Evolutionary conservation across 2,797 vertebrate species (phyloP), one percentile per base, ranked within the genome.

Genomic region (Thamnophis elegans): DNA sequence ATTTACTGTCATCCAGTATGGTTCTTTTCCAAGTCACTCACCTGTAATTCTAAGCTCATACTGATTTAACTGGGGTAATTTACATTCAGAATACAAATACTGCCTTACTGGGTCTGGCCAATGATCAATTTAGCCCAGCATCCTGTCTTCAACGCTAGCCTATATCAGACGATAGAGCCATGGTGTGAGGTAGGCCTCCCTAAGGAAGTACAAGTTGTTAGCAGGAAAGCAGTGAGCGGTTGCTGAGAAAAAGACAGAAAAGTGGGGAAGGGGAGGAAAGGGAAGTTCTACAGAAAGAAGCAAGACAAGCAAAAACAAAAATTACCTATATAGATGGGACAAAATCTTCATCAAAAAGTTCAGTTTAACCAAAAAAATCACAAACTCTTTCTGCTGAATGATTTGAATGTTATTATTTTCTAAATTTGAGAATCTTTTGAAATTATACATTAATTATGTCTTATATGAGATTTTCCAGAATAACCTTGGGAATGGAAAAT

Each of bases 1-100:
- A 56, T 68, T 91, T 91, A 91, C 51, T 73, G 85, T 87, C 53
- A 91, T 91, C 91, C 91, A 91, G 85, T 88, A 91, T 88, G 85
- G 32, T 85, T 91, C 91, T 91, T 87, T 87, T 87, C 91, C 60
- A 87, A 56, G 85, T 87, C 91, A 91, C 85, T 91, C 91, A 91
- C 91, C 91, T 91, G 91, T 91, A 91, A 68, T 87, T 54, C 91
- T 91, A 91, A 91, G 85, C 91, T 91, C 91, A 91, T 62, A 91
- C 91, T 91, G 91, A 91, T 91, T 91, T 87, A 91, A 91, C 91
- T 91, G 91, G 85, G 60, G 85, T 87, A 91, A 91, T 91, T 88
- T 91, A 91, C 60, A 87, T 91, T 91, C 91, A 91, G 91, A 91
- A 91, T 91, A 91, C 91, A 91, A 91, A 91, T 91, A 91, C 85